Evolutionary conservation across 2,888 invertebrate species (phyloP).

Genomic region (Epinotia bilunana): DNA sequence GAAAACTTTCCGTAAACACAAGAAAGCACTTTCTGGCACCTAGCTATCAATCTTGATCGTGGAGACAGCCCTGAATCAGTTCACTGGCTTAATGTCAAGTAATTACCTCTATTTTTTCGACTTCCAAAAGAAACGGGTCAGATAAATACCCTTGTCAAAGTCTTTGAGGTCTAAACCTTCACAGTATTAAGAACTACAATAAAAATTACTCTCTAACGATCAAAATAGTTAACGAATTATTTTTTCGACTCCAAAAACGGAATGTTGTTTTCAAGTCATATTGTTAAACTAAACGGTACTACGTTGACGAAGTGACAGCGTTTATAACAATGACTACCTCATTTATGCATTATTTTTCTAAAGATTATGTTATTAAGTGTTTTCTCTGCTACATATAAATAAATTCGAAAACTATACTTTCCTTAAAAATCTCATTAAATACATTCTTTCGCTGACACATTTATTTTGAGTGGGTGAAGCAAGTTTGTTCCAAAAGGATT

Average conservation of each 20-base stretch:
- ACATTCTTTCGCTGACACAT: background rate
- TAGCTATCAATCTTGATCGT: constrained; percentile 60
- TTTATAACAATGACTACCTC: background rate
- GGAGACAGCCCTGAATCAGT: constrained; percentile 48
- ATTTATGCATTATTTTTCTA: background rate
- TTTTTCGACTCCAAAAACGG: constrained; percentile 6
- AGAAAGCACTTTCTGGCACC: constrained; percentile 50
- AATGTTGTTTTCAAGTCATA: background rate
- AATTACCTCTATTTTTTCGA: constrained; percentile 42
- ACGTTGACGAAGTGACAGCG: background rate
- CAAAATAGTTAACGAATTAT: constrained; percentile 1
- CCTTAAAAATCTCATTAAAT: too few relatives aligned
- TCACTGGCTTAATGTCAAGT: constrained; percentile 44
- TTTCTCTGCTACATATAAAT: too few relatives aligned
- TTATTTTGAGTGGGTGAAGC: background rate
- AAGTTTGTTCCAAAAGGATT: background rate
- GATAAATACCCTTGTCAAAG: constrained; percentile 49
- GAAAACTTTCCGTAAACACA: constrained; percentile 44
- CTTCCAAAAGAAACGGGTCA: constrained; percentile 46
- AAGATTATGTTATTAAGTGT: background rate
- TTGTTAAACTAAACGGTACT: background rate
- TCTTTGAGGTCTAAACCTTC: constrained; percentile 47
- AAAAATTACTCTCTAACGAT: background rate
- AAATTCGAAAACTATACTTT: too few relatives aligned
- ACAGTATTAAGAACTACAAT: constrained; percentile 17